Base-by-base conservation (phyloP, 2,797 vertebrate genomes). In the Myotis vivesi region DNA sequence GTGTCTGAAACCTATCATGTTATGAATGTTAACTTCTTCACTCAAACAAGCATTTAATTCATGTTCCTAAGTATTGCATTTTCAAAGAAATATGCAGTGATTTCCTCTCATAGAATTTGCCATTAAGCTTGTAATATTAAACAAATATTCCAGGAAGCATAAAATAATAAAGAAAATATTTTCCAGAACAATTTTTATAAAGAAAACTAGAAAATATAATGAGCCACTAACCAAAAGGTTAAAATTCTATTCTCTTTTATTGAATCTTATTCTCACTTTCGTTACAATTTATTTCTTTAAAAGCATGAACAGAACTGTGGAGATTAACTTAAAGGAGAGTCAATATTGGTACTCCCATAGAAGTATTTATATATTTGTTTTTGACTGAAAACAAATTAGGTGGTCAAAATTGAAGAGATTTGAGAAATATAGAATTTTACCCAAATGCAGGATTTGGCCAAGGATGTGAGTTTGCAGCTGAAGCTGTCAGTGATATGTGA, bases 351-450 rank as follows among this genome's bases (percentile, higher is more conserved):
- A 82, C 55, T 69, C 9, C 28, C 76, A 82, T 3, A 68, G n/a
- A 73, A 94, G 84, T 46, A 75, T 90, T 33, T 69, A 92, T 22
- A 16, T 19, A 55, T 83, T 71, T 91, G 17, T 72, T 66, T 89
- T 51, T 59, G 28, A 59, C 36, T 57, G 17, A 79, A 94, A 87
- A 53, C 15, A 89, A 86, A 25, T 10, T 23, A 87, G 11, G 10
- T 30, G 8, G 15, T 75, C 36, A 82, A 92, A 62, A 95, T 46
- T 15, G 49, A 44, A 75, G 55, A 90, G 30, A 16, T 38, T 41
- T 49, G 8, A 87, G 22, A 94, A 94, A 80, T 55, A 84, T 0
- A 90, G 23, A 73, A 62, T 41, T 90, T 87, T 84, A 75, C 36
- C 66, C 66, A 82, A 69, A 84, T 13, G 6, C 51, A 84, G 57